These are phyloP conservation scores for Istiophorus platypterus DNA, from an alignment of 2,113 vertebrate genomes.

Conservation along the genomic window DNA sequence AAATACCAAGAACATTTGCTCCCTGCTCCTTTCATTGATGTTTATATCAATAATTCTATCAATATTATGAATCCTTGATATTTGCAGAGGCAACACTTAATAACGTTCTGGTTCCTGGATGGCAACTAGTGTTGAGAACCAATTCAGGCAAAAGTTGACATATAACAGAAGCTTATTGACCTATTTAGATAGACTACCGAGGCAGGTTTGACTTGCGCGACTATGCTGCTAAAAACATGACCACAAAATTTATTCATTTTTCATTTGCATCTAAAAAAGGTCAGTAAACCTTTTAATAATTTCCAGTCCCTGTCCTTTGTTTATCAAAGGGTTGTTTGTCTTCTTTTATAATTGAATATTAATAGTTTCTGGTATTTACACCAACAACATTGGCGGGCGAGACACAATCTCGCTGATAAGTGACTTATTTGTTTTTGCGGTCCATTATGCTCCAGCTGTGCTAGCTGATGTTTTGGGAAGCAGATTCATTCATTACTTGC, in stretches of 20 bases:
- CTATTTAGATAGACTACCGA: not conserved
- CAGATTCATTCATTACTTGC: constrained; percentile 73
- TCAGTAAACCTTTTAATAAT: constrained; percentile 29
- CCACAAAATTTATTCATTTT: constrained; percentile 16
- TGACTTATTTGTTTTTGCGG: constrained; percentile 65
- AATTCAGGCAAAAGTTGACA: no score
- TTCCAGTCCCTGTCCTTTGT: constrained; percentile 3
- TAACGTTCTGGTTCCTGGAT: not conserved
- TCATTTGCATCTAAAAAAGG: not conserved
- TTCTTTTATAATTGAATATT: constrained; percentile 46
- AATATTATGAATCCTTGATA: not conserved
- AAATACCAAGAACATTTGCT: not conserved
- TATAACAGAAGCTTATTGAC: not conserved
- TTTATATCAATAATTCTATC: no score
- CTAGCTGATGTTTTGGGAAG: constrained; percentile 62
- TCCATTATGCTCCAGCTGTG: constrained; percentile 76
- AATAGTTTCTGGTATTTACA: constrained; percentile 53
- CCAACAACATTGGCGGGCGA: constrained; percentile 33
- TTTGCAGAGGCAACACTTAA: not conserved
- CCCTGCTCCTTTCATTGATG: not conserved
- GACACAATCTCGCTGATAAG: constrained; percentile 45
- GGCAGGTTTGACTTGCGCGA: not conserved
- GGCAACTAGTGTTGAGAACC: no score
- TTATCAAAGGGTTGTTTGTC: constrained; percentile 51
- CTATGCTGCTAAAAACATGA: not conserved